A percentile compares a stretch with the other conserved stretches of the same genome.
Conservation (phyloP, 2,113 vertebrate genomes). For the Coturnix japonica region DNA sequence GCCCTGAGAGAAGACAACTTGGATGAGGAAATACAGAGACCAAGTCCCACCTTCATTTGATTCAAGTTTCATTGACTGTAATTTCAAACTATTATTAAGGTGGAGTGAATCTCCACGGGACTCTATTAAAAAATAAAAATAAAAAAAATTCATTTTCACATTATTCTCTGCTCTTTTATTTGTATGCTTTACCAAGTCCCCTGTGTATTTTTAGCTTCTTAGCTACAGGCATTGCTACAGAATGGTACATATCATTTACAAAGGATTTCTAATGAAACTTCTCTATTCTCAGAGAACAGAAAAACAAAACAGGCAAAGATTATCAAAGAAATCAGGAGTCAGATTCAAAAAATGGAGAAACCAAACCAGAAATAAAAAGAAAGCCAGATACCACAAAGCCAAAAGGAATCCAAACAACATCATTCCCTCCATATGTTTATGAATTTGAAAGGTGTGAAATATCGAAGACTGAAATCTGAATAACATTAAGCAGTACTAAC, state of each 20-base stretch:
- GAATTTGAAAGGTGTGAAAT: conserved; percentile 41
- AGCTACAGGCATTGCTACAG: not conserved
- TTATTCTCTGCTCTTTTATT: not conserved
- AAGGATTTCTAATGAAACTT: conserved; percentile 2
- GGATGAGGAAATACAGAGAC: not conserved
- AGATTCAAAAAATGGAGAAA: conserved; percentile 41
- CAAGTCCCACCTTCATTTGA: not conserved
- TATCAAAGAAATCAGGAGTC: conserved; percentile 15
- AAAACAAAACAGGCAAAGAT: not conserved
- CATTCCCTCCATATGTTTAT: not conserved
- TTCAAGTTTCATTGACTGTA: not conserved
- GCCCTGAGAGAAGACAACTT: not conserved
- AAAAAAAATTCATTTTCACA: not conserved
- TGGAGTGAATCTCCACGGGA: not conserved
- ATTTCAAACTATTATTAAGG: not conserved
- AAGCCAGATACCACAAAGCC: conserved; percentile 47
- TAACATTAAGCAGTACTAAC: not conserved
- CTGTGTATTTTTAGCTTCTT: not conserved
- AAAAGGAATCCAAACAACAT: conserved; percentile 32
- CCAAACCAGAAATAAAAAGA: conserved; percentile 38
- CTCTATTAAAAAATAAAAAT: not conserved
- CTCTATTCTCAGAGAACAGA: conserved; percentile 4
- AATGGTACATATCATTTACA: not conserved
- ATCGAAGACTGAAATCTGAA: conserved; percentile 33
- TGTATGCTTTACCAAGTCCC: not conserved